Conservation (phyloP, 2,888 invertebrate genomes). For the Drosophila bunnanda region DNA sequence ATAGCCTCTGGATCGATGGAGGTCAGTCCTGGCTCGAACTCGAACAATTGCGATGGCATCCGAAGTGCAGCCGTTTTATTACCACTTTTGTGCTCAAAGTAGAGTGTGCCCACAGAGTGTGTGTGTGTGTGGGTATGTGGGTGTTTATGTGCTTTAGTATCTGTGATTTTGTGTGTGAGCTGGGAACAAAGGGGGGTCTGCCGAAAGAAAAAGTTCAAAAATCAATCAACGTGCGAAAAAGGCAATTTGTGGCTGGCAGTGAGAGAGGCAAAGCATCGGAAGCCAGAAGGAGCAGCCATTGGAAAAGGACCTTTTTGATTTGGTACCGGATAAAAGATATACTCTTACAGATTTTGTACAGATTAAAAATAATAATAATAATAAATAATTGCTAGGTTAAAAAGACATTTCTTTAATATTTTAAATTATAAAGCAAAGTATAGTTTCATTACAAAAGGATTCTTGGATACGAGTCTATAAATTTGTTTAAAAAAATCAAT, state of each 20-base stretch:
- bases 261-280: constrained; percentile 41
- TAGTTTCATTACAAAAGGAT: background rate
- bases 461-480: background rate
- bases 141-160: background rate
- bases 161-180: constrained; percentile 14
- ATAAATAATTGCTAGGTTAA: no score
- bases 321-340: background rate
- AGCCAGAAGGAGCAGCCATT: constrained; percentile 16
- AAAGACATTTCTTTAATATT: background rate
- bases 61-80: constrained; percentile 43
- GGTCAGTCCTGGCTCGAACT: constrained; percentile 24
- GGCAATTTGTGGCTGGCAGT: constrained; percentile 71
- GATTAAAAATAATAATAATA: no score
- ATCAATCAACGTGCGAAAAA: constrained; percentile 80
- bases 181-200: background rate
- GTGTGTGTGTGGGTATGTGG: background rate
- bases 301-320: background rate
- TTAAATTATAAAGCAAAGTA: no score
- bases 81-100: constrained; percentile 38
- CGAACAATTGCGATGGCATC: constrained; percentile 18
- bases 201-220: constrained; percentile 67
- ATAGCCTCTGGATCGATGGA: constrained; percentile 40
- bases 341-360: no score
- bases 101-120: background rate
- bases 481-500: background rate